Evolutionary conservation across 2,113 vertebrate genomes (phyloP).

Genomic region (Lycaon pictus): DNA sequence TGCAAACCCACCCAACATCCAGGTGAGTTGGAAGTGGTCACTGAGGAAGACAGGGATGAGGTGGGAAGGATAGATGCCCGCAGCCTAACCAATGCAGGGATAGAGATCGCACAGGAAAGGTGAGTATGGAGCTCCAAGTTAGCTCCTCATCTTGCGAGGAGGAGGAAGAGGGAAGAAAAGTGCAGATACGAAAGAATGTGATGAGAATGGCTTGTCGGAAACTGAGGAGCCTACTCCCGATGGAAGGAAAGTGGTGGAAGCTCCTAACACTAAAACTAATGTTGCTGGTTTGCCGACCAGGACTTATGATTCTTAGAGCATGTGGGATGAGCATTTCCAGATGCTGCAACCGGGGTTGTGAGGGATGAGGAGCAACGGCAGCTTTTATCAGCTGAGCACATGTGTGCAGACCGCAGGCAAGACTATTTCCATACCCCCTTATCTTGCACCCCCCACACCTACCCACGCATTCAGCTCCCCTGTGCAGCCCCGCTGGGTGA

Average conservation of each 20-base stretch:
- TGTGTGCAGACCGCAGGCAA: slow-evolving; percentile 94
- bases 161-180: slow-evolving; percentile 91
- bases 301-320: slow-evolving; percentile 93
- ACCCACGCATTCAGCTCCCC: background rate
- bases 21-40: slow-evolving; percentile 93
- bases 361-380: slow-evolving; percentile 93
- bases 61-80: slow-evolving; percentile 93
- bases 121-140: slow-evolving; percentile 89
- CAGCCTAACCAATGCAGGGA: background rate
- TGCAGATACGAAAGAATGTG: slow-evolving; percentile 94
- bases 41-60: slow-evolving; percentile 94
- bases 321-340: slow-evolving; percentile 92
- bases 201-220: slow-evolving; percentile 93
- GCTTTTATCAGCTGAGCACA: slow-evolving; percentile 92
- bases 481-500: slow-evolving; percentile 91
- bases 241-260: slow-evolving; percentile 90
- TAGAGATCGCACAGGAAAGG: slow-evolving; percentile 78
- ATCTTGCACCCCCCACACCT: slow-evolving; percentile 84
- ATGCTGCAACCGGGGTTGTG: slow-evolving; percentile 92
- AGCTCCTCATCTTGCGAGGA: slow-evolving; percentile 80
- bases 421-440: slow-evolving; percentile 93
- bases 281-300: slow-evolving; percentile 91
- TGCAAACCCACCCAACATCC: slow-evolving; percentile 93
- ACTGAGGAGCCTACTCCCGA: slow-evolving; percentile 92
- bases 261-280: slow-evolving; percentile 87